phyloP scores from a whole-genome alignment of 2,113 vertebrate species.

The Scalopus aquaticus region DNA sequence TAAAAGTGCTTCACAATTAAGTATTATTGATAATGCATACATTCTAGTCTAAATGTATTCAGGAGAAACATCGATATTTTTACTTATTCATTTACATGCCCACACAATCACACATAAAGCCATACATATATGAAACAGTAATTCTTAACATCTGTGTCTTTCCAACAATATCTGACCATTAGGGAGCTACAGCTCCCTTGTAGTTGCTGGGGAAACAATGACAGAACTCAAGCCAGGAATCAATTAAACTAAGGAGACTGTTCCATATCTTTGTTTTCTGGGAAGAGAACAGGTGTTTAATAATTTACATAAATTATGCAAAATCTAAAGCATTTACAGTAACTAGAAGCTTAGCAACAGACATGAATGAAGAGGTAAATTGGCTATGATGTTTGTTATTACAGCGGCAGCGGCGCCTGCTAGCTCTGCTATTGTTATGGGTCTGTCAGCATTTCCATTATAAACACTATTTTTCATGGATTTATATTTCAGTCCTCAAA shows the following conservation, averaged over 20 bases:
- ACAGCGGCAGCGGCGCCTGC: slow-evolving; percentile 13
- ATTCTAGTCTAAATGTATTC: neutral
- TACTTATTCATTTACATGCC: slow-evolving; percentile 39
- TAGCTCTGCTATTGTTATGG: slow-evolving; percentile 54
- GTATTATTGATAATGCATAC: neutral
- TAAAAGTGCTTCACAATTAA: neutral
- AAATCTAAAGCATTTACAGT: slow-evolving; percentile 82
- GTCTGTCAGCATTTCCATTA: slow-evolving; percentile 68
- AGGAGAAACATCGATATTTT: slow-evolving; percentile 45
- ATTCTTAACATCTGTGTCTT: slow-evolving; percentile 82
- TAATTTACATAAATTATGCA: slow-evolving; percentile 87
- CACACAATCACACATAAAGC: neutral
- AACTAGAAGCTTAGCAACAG: slow-evolving; percentile 80
- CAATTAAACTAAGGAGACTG: slow-evolving; percentile 81
- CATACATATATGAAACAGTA: slow-evolving; percentile 63
- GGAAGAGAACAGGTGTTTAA: slow-evolving; percentile 86
- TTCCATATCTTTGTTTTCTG: slow-evolving; percentile 82
- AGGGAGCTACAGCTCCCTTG: slow-evolving; percentile 72
- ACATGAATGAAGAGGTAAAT: slow-evolving; percentile 79
- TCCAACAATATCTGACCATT: slow-evolving; percentile 78
- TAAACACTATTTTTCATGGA: slow-evolving; percentile 66
- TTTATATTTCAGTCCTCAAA: slow-evolving; percentile 75
- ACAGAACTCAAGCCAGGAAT: slow-evolving; percentile 81
- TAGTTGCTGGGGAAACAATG: slow-evolving; percentile 80
- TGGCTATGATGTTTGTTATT: slow-evolving; percentile 66